phyloP scores from a whole-genome alignment of 23 tunicate genomes.

The Ascidia mentula region DNA sequence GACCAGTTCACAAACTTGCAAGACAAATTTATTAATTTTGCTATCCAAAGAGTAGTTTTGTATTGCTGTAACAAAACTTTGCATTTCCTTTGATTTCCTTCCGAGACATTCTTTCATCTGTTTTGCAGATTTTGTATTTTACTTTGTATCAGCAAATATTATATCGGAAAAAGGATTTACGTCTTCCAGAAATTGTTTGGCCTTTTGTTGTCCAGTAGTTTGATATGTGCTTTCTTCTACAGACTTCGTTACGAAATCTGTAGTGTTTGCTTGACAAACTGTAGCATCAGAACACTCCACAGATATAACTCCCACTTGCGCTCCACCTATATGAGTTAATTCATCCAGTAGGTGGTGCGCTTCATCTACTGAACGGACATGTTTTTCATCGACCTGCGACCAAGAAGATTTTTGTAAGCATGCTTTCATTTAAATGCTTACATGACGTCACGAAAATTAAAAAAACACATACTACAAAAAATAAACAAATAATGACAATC shows the following conservation, averaged over 20 bases:
- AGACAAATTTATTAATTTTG: constrained; percentile 20
- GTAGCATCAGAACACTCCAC: background rate
- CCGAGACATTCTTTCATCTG: constrained; percentile 30
- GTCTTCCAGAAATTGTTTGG: constrained; percentile 32
- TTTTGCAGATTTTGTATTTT: background rate
- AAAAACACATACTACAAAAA: too few relatives aligned
- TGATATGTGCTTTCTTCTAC: background rate
- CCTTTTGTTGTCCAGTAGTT: constrained; percentile 42
- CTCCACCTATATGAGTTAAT: constrained; percentile 35
- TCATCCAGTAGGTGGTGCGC: constrained; percentile 58
- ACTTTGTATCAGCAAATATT: too few relatives aligned
- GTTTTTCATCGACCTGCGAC: constrained; percentile 43
- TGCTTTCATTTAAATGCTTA: too few relatives aligned
- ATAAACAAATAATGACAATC: too few relatives aligned
- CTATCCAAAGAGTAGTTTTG: constrained; percentile 33
- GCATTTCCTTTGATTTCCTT: constrained; percentile 31
- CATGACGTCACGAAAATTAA: too few relatives aligned
- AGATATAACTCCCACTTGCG: constrained; percentile 48
- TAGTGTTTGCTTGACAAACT: constrained; percentile 1
- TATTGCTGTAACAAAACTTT: constrained; percentile 33
- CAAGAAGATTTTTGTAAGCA: too few relatives aligned
- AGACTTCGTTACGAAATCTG: background rate
- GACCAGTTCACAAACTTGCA: background rate
- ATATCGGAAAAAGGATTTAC: background rate
- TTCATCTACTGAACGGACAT: constrained; percentile 26